Conservation (phyloP, 2,888 invertebrate genomes). For the Agrypnus murinus region DNA sequence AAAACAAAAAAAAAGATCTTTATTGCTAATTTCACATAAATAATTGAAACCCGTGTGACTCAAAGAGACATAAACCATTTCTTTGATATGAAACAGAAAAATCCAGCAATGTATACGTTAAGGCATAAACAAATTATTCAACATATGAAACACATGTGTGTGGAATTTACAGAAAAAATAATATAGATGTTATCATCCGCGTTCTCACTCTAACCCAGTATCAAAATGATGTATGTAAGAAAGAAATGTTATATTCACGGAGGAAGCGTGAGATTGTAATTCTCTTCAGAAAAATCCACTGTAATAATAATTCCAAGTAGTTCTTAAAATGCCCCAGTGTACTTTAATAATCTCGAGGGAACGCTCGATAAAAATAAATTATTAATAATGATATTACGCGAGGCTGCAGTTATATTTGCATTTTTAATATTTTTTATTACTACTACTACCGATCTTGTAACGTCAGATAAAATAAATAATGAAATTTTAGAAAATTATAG, state of each 20-base stretch:
- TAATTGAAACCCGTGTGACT: background rate
- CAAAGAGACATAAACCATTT: background rate
- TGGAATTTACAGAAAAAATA: background rate
- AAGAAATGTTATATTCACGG: background rate
- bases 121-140: conserved; percentile 25
- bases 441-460: background rate
- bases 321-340: conserved; percentile 30
- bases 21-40: too few species aligned
- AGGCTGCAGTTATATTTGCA: background rate
- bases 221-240: background rate
- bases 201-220: background rate
- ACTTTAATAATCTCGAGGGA: conserved; percentile 15
- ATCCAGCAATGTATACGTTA: conserved; percentile 18
- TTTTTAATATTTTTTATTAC: background rate
- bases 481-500: conserved; percentile 61
- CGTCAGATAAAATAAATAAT: conserved; percentile 11
- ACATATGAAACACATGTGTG: conserved; percentile 32
- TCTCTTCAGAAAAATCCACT: conserved; percentile 22
- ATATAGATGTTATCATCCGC: background rate
- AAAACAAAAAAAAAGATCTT: too few species aligned
- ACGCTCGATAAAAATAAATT: background rate
- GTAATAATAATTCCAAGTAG: conserved; percentile 21
- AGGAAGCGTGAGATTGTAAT: background rate
- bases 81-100: conserved; percentile 19
- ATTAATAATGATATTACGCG: conserved; percentile 4